Conservation (phyloP, 2,113 vertebrate species). For the Melanostigma gelatinosum region DNA sequence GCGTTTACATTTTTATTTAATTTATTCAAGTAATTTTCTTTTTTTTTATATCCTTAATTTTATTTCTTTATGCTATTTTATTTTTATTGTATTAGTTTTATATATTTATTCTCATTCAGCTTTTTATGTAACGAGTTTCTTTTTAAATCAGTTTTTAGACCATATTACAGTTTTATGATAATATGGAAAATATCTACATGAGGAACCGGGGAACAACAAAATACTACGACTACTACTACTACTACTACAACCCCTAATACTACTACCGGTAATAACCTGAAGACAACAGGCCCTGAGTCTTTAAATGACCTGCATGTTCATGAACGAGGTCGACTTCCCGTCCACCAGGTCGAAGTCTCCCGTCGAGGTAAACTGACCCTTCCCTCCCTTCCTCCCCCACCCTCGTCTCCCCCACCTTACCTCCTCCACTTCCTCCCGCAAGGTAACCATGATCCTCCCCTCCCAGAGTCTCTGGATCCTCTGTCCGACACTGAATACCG, state of each 20-base stretch:
- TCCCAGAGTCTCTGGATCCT: constrained; percentile 45
- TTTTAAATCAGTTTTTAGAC: neutral
- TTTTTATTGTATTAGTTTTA: no score
- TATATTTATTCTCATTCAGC: neutral
- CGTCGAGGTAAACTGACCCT: constrained; percentile 55
- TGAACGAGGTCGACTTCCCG: constrained; percentile 59
- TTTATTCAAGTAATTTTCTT: no score
- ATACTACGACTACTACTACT: no score
- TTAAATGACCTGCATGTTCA: constrained; percentile 3
- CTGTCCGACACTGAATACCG: constrained; percentile 70
- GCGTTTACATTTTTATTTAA: no score
- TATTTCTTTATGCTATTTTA: no score
- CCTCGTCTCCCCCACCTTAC: constrained; percentile 1
- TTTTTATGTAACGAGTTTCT: neutral
- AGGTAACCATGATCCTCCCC: constrained; percentile 59
- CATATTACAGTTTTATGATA: neutral
- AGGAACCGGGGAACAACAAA: neutral
- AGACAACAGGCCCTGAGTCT: neutral
- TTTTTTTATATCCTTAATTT: neutral
- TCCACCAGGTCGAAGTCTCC: constrained; percentile 1
- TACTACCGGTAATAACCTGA: no score
- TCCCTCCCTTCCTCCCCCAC: neutral
- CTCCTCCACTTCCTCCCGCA: constrained; percentile 42
- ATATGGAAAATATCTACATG: neutral
- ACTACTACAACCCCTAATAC: no score